Conservation (phyloP, 2,888 invertebrate species). For the Homarus gammarus region DNA sequence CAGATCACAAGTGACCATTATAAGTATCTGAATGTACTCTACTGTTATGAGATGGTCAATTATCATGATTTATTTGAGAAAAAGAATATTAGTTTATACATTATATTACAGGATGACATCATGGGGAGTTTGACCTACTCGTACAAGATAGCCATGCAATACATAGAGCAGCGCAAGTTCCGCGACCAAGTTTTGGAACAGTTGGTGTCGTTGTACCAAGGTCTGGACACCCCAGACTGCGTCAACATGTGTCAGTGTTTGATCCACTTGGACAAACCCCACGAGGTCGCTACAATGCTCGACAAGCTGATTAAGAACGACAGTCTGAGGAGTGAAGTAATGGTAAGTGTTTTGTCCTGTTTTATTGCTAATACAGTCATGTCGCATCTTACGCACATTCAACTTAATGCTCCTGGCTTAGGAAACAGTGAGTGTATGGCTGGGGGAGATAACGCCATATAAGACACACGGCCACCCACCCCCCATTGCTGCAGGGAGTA, state of each 20-base stretch:
- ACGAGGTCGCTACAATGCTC: conserved; percentile 94
- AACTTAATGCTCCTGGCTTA: no score
- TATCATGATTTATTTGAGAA: no score
- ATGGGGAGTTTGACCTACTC: conserved; percentile 95
- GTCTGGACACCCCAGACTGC: conserved; percentile 94
- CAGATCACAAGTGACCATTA: no score
- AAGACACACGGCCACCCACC: no score
- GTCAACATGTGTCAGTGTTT: conserved; percentile 99
- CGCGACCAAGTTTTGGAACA: conserved; percentile 93
- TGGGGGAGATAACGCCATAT: no score
- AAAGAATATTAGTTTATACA: no score
- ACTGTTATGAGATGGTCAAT: no score
- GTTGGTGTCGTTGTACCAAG: conserved; percentile 93
- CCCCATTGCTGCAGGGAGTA: no score
- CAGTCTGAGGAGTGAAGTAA: conserved; percentile 70
- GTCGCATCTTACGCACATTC: no score
- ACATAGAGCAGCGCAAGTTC: conserved; percentile 96
- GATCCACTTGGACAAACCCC: conserved; percentile 94
- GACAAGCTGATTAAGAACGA: conserved; percentile 88
- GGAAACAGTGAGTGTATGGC: no score
- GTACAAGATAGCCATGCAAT: conserved; percentile 96
- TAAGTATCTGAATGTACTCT: no score
- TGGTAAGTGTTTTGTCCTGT: conserved; percentile 52
- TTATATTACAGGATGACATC: conserved; percentile 86
- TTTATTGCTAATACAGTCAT: no score